Evolutionary conservation across 2,888 invertebrate species (phyloP).

Genomic region (Watsonalla cultraria): DNA sequence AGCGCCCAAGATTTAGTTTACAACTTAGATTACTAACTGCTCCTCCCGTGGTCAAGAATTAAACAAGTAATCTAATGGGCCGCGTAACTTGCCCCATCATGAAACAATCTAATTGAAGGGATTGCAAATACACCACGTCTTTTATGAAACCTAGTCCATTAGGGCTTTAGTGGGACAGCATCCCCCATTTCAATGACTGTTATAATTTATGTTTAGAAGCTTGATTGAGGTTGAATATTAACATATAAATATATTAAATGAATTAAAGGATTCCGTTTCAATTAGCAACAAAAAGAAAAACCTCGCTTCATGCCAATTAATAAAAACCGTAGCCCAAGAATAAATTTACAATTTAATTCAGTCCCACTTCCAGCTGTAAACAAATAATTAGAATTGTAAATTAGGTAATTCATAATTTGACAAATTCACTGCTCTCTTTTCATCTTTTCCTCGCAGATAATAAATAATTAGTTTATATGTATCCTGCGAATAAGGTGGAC

Average conservation of each 20-base stretch:
- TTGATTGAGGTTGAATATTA: neutral
- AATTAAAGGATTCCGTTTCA: conserved; percentile 8
- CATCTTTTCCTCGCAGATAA: conserved; percentile 16
- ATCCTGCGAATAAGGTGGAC: neutral
- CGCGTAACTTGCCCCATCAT: conserved; percentile 46
- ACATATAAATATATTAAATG: neutral
- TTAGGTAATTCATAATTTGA: conserved; percentile 48
- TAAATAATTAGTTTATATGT: conserved; percentile 16
- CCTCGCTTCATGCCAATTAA: conserved; percentile 34
- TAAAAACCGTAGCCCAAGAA: conserved; percentile 49
- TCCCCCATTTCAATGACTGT: neutral
- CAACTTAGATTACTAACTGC: conserved; percentile 69
- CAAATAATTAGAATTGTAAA: conserved; percentile 66
- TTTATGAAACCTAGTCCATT: neutral
- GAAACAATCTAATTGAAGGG: conserved; percentile 44
- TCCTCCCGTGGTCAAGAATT: conserved; percentile 70
- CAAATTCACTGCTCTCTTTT: conserved; percentile 26
- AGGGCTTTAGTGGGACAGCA: conserved; percentile 1
- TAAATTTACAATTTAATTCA: conserved; percentile 59
- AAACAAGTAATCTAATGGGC: conserved; percentile 67
- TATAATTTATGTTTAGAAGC: neutral
- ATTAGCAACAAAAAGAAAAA: conserved; percentile 23
- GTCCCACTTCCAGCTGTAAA: conserved; percentile 40
- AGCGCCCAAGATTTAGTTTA: conserved; percentile 74
- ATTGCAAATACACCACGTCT: conserved; percentile 41